Evolutionary conservation across 2,888 invertebrate genomes (phyloP).

Genomic region (Cistogaster globosa): DNA sequence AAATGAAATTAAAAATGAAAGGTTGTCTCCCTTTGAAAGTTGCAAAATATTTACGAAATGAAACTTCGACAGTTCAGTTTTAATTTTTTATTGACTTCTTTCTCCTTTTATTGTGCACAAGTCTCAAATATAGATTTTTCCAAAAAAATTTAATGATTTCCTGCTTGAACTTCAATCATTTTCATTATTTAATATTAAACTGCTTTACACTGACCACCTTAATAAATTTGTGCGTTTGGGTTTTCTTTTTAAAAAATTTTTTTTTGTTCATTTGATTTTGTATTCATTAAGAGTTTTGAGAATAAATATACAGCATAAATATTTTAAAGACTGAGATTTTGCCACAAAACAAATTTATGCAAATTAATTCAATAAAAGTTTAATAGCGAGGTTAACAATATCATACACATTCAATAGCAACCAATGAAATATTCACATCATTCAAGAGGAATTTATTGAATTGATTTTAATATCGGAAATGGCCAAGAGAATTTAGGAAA

Average conservation of each 20-base stretch:
- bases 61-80: no score
- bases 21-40: no score
- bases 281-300: slow-evolving; percentile 42
- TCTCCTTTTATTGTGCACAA: no score
- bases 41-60: no score
- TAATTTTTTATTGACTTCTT: no score
- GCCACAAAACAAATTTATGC: slow-evolving; percentile 44
- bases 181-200: neutral
- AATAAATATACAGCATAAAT: slow-evolving; percentile 29
- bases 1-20: no score
- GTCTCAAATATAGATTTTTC: no score
- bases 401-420: neutral
- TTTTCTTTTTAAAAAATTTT: neutral
- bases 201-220: slow-evolving; percentile 29
- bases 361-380: slow-evolving; percentile 58
- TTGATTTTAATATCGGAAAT: slow-evolving; percentile 5
- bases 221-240: neutral
- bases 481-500: neutral
- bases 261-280: slow-evolving; percentile 15
- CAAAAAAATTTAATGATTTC: no score
- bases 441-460: neutral
- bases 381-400: slow-evolving; percentile 27
- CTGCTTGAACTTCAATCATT: no score
- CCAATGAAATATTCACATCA: neutral
- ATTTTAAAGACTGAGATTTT: slow-evolving; percentile 45